Evolutionary conservation across 2,888 invertebrate genomes (phyloP).

Genomic region (Hemithea aestivaria): DNA sequence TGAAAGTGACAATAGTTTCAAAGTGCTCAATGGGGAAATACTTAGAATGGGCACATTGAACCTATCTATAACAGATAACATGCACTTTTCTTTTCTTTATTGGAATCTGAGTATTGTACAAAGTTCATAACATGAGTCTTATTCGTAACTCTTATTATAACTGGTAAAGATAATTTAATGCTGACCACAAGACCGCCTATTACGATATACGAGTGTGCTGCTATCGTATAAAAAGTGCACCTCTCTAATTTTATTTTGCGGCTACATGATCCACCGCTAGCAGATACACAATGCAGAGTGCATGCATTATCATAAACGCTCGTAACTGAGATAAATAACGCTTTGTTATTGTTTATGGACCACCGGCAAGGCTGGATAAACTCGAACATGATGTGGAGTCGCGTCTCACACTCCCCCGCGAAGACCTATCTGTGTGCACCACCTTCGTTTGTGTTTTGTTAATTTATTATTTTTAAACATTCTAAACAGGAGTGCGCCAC

Average conservation of each 20-base stretch:
- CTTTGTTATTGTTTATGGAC: constrained; percentile 70
- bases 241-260: constrained; percentile 38
- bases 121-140: neutral
- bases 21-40: constrained; percentile 18
- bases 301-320: constrained; percentile 43
- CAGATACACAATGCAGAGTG: constrained; percentile 31
- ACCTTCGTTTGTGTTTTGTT: constrained; percentile 63
- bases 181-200: constrained; percentile 5
- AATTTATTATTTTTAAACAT: constrained; percentile 73
- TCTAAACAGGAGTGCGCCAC: constrained; percentile 69
- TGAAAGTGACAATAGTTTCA: constrained; percentile 18
- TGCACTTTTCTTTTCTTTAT: too few species aligned
- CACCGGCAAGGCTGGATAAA: constrained; percentile 46
- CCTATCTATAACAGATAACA: too few species aligned
- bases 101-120: too few species aligned
- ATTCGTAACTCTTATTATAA: too few species aligned
- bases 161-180: constrained; percentile 1
- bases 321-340: constrained; percentile 59
- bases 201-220: too few species aligned
- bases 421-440: constrained; percentile 48
- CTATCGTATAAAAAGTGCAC: constrained; percentile 7
- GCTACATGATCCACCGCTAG: constrained; percentile 43
- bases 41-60: too few species aligned
- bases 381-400: constrained; percentile 21
- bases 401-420: constrained; percentile 61